Evolutionary conservation across 2,888 invertebrate genomes (phyloP).

Genomic region (Thymelicus lineola): DNA sequence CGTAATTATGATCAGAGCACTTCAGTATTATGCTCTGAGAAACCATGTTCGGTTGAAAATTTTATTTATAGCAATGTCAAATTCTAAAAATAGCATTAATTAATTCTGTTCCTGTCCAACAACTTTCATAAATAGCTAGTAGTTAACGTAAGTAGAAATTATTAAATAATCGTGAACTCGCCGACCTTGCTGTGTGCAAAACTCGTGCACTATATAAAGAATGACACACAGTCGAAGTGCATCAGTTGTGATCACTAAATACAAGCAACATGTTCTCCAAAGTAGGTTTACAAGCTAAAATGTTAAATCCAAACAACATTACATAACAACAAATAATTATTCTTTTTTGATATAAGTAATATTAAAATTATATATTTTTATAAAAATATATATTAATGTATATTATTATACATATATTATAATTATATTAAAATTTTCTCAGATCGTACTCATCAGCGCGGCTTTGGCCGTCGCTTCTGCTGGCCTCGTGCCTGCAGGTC

Average conservation of each 20-base stretch:
- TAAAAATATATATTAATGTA: too few species aligned
- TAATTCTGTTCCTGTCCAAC: not conserved
- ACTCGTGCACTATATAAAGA: constrained; percentile 36
- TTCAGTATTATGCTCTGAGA: too few species aligned
- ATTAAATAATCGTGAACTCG: constrained; percentile 30
- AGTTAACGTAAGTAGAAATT: constrained; percentile 26
- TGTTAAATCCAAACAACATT: not conserved
- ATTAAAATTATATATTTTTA: too few species aligned
- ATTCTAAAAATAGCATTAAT: not conserved
- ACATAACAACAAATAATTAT: not conserved
- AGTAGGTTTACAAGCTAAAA: constrained; percentile 20
- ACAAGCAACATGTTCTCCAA: constrained; percentile 35
- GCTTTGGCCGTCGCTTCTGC: constrained; percentile 50
- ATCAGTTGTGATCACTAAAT: constrained; percentile 35
- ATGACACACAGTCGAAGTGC: constrained; percentile 11
- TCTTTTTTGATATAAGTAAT: too few species aligned
- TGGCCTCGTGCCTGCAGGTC: constrained; percentile 46
- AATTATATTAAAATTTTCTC: constrained; percentile 20
- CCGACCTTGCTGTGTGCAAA: constrained; percentile 32
- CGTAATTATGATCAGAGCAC: too few species aligned
- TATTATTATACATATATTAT: too few species aligned
- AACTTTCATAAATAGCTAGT: constrained; percentile 26
- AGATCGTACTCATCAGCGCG: constrained; percentile 48
- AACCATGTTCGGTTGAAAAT: too few species aligned
- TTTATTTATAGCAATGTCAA: too few species aligned